These are phyloP conservation scores for Seira sanloemensis DNA, from an alignment of 2,888 invertebrate genomes.

Conservation along the genomic window DNA sequence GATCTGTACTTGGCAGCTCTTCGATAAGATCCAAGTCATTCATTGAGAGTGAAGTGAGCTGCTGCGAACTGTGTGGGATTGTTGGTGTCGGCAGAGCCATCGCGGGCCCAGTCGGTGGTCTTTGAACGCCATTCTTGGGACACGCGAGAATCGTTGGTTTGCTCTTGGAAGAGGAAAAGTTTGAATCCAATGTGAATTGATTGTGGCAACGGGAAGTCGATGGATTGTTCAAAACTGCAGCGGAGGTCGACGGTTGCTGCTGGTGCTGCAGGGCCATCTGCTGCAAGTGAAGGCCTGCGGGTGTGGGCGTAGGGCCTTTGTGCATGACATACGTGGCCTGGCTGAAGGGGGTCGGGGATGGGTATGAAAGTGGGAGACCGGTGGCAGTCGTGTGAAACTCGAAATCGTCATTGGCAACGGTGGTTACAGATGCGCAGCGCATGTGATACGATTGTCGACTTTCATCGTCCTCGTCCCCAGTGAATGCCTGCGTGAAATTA, in stretches of 20 bases:
- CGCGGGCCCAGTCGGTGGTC: background rate
- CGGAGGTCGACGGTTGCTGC: background rate
- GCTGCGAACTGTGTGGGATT: constrained; percentile 27
- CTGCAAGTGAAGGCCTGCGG: constrained; percentile 8
- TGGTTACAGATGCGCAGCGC: constrained; percentile 66
- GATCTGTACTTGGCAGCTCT: constrained; percentile 52
- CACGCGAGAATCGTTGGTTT: constrained; percentile 19
- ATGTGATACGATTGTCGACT: constrained; percentile 65
- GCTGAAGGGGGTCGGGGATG: constrained; percentile 35
- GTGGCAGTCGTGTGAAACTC: constrained; percentile 60
- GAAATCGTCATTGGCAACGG: constrained; percentile 67
- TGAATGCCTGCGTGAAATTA: constrained; percentile 47
- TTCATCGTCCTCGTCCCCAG: constrained; percentile 66
- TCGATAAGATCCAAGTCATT: constrained; percentile 66
- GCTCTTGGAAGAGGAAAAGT: constrained; percentile 30
- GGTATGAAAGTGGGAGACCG: constrained; percentile 34
- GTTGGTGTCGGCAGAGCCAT: background rate
- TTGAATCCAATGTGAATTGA: constrained; percentile 47
- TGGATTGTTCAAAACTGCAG: constrained; percentile 38
- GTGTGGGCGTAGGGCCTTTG: constrained; percentile 25
- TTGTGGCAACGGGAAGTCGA: constrained; percentile 32
- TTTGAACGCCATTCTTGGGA: background rate
- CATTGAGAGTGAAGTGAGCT: constrained; percentile 64
- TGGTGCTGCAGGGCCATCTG: background rate
- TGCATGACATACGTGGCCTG: constrained; percentile 60